Percentiles rank a stretch among this genome's conserved stretches.
phyloP scores from a whole-genome alignment of 2,797 vertebrate genomes.

The Eidolon dupreanum region DNA sequence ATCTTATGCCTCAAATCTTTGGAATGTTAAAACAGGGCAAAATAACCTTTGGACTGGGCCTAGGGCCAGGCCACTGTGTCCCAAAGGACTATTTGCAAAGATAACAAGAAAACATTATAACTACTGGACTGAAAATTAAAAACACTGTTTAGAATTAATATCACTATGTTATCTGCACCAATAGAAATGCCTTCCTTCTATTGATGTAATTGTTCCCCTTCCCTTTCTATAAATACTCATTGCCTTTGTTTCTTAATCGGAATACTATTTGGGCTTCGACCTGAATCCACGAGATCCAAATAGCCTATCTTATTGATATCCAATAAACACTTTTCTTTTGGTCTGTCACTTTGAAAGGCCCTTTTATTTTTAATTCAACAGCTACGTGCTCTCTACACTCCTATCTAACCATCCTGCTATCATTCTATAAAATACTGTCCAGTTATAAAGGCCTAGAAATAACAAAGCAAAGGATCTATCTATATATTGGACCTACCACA shows the following conservation, averaged over 20 bases:
- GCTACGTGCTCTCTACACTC: background rate
- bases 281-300: background rate
- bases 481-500: background rate
- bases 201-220: background rate
- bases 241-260: background rate
- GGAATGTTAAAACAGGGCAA: background rate
- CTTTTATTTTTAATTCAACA: background rate
- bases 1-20: background rate
- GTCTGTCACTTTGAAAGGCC: background rate
- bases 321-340: background rate
- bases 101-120: background rate
- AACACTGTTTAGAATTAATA: background rate
- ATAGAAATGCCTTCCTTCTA: background rate
- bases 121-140: background rate
- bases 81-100: background rate
- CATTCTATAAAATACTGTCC: conserved; percentile 8
- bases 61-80: background rate
- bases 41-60: background rate
- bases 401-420: background rate
- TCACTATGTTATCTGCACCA: background rate
- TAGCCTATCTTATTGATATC: background rate
- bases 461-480: background rate
- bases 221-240: background rate
- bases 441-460: background rate
- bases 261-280: background rate